A percentile compares a stretch with the other conserved stretches of the same genome.
These are phyloP conservation scores for Symphodus melops DNA, from an alignment of 2,113 vertebrate species.

Conservation along the genomic window DNA sequence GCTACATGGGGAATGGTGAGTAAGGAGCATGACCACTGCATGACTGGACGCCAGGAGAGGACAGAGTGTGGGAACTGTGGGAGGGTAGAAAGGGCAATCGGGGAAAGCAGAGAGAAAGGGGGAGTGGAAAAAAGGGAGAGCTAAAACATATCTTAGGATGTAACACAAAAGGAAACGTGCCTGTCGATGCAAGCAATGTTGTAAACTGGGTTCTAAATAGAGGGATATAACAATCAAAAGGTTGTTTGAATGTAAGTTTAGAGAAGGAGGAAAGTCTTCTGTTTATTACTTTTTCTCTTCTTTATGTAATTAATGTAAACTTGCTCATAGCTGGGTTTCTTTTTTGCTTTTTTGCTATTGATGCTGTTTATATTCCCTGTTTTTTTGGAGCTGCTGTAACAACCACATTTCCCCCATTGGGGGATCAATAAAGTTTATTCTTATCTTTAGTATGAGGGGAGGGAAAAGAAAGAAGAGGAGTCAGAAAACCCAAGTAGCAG, in stretches of 20 bases:
- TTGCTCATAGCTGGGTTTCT: no score
- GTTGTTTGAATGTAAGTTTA: background rate
- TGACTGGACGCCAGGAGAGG: constrained; percentile 42
- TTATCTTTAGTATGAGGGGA: no score
- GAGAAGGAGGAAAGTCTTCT: constrained; percentile 6
- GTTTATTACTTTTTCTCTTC: no score
- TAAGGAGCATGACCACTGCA: constrained; percentile 48
- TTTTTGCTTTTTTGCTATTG: no score
- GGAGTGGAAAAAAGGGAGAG: constrained; percentile 4
- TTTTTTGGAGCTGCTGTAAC: no score
- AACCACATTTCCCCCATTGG: no score
- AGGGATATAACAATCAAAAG: background rate
- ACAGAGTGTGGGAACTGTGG: constrained; percentile 40
- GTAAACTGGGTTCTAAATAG: background rate
- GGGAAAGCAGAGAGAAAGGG: constrained; percentile 8
- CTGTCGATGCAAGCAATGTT: background rate
- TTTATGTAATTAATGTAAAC: no score
- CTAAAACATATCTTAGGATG: constrained; percentile 9
- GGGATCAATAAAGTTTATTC: no score
- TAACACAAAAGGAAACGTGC: background rate
- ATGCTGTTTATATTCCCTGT: no score
- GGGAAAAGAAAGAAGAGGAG: background rate
- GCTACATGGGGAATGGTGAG: constrained; percentile 53
- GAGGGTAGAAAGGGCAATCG: background rate
- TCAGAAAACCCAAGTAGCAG: background rate